These are phyloP conservation scores for Carassius auratus DNA, from an alignment of 2,113 vertebrate genomes.

Conservation along the genomic window DNA sequence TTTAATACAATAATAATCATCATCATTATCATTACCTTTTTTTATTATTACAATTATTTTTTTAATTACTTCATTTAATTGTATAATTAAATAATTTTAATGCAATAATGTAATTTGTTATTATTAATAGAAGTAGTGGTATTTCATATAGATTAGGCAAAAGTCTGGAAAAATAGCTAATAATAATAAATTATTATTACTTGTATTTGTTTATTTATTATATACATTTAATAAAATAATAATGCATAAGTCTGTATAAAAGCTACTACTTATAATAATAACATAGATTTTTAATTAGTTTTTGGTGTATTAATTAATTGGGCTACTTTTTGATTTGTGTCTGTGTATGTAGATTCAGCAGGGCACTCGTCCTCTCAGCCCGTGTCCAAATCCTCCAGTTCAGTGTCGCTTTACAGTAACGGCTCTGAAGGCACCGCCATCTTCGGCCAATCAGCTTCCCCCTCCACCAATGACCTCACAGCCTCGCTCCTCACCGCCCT, in stretches of 20 bases:
- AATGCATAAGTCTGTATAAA: too few relatives aligned
- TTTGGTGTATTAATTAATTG: neutral
- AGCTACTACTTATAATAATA: neutral
- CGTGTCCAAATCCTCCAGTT: conserved; percentile 80
- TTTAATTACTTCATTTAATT: neutral
- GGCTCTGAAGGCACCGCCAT: conserved; percentile 77
- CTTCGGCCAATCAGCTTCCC: conserved; percentile 77
- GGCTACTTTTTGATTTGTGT: neutral
- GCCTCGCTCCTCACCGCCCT: conserved; percentile 73
- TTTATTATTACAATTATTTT: neutral
- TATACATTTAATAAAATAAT: too few relatives aligned
- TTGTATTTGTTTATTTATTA: too few relatives aligned
- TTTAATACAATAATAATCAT: neutral
- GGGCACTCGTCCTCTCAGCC: conserved; percentile 69
- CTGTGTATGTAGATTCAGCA: conserved; percentile 63
- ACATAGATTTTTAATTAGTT: neutral
- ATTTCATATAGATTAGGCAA: too few relatives aligned
- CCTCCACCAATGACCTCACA: conserved; percentile 78
- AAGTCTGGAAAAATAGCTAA: too few relatives aligned
- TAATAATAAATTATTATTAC: too few relatives aligned
- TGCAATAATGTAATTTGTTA: too few relatives aligned
- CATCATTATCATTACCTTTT: too few relatives aligned
- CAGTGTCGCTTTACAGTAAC: conserved; percentile 77
- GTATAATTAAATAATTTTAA: too few relatives aligned
- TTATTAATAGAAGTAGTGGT: too few relatives aligned